phyloP scores from a whole-genome alignment of 2,797 vertebrate genomes.

The Syngnathus acus region DNA sequence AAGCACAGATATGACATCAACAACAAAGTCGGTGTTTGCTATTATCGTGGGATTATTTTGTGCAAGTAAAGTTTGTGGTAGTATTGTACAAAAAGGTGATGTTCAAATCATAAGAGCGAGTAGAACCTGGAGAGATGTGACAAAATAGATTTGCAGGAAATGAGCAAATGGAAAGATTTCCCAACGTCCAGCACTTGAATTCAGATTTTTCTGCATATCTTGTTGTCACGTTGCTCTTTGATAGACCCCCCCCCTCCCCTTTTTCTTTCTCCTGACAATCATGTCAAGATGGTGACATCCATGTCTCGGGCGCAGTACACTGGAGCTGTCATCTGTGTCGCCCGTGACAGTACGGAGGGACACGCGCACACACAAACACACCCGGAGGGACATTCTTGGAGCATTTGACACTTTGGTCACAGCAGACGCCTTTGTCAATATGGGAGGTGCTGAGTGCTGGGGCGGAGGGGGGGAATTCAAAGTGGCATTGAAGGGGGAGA shows the following conservation, averaged over 20 bases:
- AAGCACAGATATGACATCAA: slow-evolving; percentile 14
- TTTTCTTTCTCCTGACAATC: slow-evolving; percentile 3
- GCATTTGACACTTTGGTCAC: too few species aligned
- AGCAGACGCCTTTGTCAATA: too few species aligned
- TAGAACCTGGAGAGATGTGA: too few species aligned
- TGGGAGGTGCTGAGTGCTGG: too few species aligned
- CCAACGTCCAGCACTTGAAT: background rate
- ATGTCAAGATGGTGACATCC: slow-evolving; percentile 35
- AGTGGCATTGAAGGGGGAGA: too few species aligned
- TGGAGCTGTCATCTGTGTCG: slow-evolving; percentile 41
- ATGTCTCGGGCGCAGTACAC: slow-evolving; percentile 25
- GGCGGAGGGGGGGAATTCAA: too few species aligned
- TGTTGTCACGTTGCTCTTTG: background rate
- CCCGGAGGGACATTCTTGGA: slow-evolving; percentile 26
- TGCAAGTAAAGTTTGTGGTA: too few species aligned
- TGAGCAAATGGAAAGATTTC: background rate
- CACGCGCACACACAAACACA: slow-evolving; percentile 28
- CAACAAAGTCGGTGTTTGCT: background rate
- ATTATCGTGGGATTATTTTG: too few species aligned
- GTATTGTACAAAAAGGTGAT: background rate
- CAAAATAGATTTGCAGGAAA: too few species aligned
- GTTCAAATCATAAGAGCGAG: too few species aligned
- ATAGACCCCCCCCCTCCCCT: too few species aligned
- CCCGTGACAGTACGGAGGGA: slow-evolving; percentile 51
- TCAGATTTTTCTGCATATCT: background rate